These are phyloP conservation scores for Sapayoa aenigma DNA, from an alignment of 2,113 vertebrate genomes.

Conservation along the genomic window DNA sequence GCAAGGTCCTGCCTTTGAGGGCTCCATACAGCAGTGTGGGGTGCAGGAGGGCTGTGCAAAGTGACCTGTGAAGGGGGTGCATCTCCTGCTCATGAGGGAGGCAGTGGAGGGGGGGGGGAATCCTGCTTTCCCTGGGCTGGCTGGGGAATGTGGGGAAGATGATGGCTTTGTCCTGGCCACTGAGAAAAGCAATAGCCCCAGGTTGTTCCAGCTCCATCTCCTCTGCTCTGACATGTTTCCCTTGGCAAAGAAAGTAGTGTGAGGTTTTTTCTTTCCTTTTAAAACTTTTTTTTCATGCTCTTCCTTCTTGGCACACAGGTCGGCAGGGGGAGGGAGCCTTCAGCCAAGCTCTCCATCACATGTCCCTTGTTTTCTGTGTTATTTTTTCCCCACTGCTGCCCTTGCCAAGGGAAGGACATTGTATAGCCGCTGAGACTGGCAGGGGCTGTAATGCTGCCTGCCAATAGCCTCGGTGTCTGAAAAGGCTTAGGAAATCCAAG, in stretches of 20 bases:
- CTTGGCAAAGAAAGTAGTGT: background rate
- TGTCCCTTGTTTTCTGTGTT: conserved; percentile 49
- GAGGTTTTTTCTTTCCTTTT: background rate
- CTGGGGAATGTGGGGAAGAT: no score
- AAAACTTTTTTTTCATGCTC: background rate
- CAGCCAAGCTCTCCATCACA: conserved; percentile 48
- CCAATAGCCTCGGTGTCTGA: conserved; percentile 44
- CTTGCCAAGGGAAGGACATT: conserved; percentile 59
- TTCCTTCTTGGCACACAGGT: conserved; percentile 14
- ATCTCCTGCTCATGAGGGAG: background rate
- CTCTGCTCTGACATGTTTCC: background rate
- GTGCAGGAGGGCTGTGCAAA: background rate
- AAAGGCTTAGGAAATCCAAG: conserved; percentile 36
- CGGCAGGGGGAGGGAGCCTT: background rate
- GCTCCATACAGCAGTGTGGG: rapidly evolving
- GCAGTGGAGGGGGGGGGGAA: background rate
- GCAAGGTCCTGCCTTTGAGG: background rate
- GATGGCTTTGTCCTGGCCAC: background rate
- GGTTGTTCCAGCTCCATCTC: rapidly evolving
- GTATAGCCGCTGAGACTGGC: conserved; percentile 41
- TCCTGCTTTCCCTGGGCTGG: background rate
- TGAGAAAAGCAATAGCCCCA: rapidly evolving
- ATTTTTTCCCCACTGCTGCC: conserved; percentile 41
- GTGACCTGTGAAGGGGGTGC: no score
- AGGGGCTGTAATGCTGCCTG: conserved; percentile 7